Evolutionary conservation across 2,888 invertebrate genomes (phyloP).

Genomic region (Euphydryas editha): DNA sequence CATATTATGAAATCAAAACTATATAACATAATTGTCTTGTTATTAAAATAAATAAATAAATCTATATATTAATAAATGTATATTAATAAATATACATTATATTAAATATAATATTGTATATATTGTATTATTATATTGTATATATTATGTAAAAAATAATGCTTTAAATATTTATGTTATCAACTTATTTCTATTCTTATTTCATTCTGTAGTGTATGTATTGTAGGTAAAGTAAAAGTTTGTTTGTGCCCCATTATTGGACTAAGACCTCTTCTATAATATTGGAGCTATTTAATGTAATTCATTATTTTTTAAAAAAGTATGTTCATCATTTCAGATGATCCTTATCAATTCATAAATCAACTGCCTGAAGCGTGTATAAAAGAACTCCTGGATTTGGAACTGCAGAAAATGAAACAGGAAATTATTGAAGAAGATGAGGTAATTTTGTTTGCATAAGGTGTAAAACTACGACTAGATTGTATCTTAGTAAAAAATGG

Average conservation of each 20-base stretch:
- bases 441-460: conserved; percentile 8
- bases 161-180: too few species aligned
- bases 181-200: too few species aligned
- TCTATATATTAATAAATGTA: too few species aligned
- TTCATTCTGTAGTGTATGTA: too few species aligned
- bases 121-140: too few species aligned
- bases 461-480: background rate
- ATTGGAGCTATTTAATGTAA: background rate
- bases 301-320: background rate
- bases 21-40: too few species aligned
- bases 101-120: too few species aligned
- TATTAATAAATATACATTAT: too few species aligned
- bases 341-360: conserved; percentile 74
- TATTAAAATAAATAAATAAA: too few species aligned
- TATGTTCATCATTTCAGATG: conserved; percentile 53
- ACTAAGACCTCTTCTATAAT: background rate
- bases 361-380: conserved; percentile 64
- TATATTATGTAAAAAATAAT: too few species aligned
- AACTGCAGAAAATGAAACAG: conserved; percentile 54
- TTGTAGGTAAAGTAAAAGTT: too few species aligned
- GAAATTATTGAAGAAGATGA: conserved; percentile 45
- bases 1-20: too few species aligned
- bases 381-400: conserved; percentile 62
- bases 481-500: background rate
- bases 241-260: background rate